Evolutionary conservation across 2,797 vertebrate genomes (phyloP).

Genomic region (Chelon labrosus): DNA sequence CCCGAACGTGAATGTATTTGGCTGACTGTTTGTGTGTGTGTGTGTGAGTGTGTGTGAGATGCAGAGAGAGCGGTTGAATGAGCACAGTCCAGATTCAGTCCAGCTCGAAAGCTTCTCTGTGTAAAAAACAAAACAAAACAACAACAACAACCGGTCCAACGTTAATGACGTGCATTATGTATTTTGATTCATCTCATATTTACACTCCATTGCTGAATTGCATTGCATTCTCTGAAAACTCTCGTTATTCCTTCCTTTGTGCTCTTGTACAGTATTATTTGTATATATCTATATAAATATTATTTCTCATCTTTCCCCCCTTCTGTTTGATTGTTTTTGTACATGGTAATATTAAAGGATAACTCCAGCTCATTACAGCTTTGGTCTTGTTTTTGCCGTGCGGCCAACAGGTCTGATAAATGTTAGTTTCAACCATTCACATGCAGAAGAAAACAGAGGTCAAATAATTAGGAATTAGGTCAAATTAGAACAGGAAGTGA

Average conservation of each 20-base stretch:
- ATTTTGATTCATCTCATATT: constrained; percentile 55
- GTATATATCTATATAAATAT: constrained; percentile 82
- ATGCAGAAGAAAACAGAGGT: too few species aligned
- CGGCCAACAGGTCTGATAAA: background rate
- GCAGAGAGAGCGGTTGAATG: constrained; percentile 32
- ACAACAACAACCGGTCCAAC: constrained; percentile 19
- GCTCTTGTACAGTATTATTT: constrained; percentile 83
- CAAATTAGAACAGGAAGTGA: too few species aligned
- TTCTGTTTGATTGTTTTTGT: constrained; percentile 36
- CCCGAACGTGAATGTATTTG: constrained; percentile 76
- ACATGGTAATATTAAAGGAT: constrained; percentile 58
- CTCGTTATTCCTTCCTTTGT: constrained; percentile 58
- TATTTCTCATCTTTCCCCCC: constrained; percentile 61
- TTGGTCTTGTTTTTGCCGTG: constrained; percentile 12
- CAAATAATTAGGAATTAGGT: too few species aligned
- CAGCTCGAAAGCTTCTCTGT: constrained; percentile 53
- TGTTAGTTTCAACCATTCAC: too few species aligned
- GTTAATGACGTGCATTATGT: constrained; percentile 38
- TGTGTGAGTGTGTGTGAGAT: constrained; percentile 38
- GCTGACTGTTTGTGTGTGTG: constrained; percentile 26
- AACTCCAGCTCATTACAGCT: constrained; percentile 33
- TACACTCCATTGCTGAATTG: constrained; percentile 40
- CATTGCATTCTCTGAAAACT: constrained; percentile 15
- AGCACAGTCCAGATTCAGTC: constrained; percentile 73
- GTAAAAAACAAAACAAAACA: background rate